phyloP scores from a whole-genome alignment of 2,888 invertebrate genomes.

The Tromatobia lineatoria region DNA sequence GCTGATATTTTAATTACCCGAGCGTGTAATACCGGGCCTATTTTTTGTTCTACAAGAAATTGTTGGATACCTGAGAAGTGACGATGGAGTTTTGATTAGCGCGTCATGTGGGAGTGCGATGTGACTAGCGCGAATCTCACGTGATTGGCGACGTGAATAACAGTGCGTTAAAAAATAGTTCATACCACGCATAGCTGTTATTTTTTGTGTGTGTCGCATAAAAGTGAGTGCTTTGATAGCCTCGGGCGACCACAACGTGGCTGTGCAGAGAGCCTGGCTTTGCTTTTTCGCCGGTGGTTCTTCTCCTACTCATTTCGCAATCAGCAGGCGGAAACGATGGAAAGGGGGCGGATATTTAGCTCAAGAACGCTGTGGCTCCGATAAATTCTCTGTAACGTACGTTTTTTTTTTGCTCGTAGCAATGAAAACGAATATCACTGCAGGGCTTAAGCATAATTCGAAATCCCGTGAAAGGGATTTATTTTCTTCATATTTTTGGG shows the following conservation, averaged over 20 bases:
- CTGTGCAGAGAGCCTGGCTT: slow-evolving; percentile 27
- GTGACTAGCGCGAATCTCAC: not conserved
- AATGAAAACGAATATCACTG: not conserved
- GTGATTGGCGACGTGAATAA: slow-evolving; percentile 52
- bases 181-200: slow-evolving; percentile 1
- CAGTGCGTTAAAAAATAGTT: slow-evolving; percentile 36
- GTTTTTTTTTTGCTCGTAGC: slow-evolving; percentile 21
- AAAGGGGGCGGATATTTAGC: slow-evolving; percentile 47
- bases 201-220: slow-evolving; percentile 51
- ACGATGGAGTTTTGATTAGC: slow-evolving; percentile 13
- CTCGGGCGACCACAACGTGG: not conserved
- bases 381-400: slow-evolving; percentile 17
- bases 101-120: slow-evolving; percentile 42
- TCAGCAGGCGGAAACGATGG: slow-evolving; percentile 45
- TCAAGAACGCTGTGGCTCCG: slow-evolving; percentile 51
- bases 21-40: slow-evolving; percentile 42
- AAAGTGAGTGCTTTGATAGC: slow-evolving; percentile 38
- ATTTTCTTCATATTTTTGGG: not conserved
- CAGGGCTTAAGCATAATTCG: not conserved
- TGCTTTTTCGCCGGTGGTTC: slow-evolving; percentile 4
- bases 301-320: slow-evolving; percentile 54
- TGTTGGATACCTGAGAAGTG: not conserved
- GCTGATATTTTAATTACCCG: slow-evolving; percentile 51
- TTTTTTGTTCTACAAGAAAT: slow-evolving; percentile 10
- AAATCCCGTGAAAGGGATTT: not conserved